Percentiles rank a stretch among this genome's conserved stretches.
phyloP scores from a whole-genome alignment of 2,888 invertebrate species.

The Lissonota sp. region DNA sequence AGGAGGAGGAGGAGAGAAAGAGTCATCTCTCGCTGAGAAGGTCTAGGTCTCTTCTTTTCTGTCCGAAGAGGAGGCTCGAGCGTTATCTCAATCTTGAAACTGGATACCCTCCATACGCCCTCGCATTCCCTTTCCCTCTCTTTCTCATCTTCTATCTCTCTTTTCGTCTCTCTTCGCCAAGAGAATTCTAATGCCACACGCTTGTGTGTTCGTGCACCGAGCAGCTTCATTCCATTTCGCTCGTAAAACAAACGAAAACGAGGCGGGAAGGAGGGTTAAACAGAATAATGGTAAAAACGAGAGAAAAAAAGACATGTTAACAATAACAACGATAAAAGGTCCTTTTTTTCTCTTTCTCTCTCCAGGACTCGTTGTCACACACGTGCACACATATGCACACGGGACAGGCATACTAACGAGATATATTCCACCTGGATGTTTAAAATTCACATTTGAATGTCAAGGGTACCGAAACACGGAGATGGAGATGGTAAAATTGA shows the following conservation, averaged over 20 bases:
- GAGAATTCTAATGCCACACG: conserved; percentile 79
- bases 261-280: conserved; percentile 20
- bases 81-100: conserved; percentile 83
- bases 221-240: conserved; percentile 47
- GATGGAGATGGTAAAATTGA: conserved; percentile 31
- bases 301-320: conserved; percentile 58
- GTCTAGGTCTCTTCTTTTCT: conserved; percentile 65
- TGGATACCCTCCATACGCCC: conserved; percentile 79
- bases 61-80: conserved; percentile 65
- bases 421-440: conserved; percentile 61
- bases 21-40: conserved; percentile 45
- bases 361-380: conserved; percentile 45
- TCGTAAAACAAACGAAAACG: conserved; percentile 58
- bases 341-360: conserved; percentile 26
- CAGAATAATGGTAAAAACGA: conserved; percentile 43
- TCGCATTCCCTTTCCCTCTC: conserved; percentile 70
- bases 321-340: conserved; percentile 58
- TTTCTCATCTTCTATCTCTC: not conserved
- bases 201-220: conserved; percentile 41
- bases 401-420: conserved; percentile 64
- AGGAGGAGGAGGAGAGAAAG: conserved; percentile 15
- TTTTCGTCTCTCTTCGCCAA: conserved; percentile 22
- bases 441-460: conserved; percentile 66
- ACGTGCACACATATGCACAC: conserved; percentile 22
- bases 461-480: conserved; percentile 60